Conservation (phyloP, 2,888 invertebrate genomes). For the Theristus sp. region DNA sequence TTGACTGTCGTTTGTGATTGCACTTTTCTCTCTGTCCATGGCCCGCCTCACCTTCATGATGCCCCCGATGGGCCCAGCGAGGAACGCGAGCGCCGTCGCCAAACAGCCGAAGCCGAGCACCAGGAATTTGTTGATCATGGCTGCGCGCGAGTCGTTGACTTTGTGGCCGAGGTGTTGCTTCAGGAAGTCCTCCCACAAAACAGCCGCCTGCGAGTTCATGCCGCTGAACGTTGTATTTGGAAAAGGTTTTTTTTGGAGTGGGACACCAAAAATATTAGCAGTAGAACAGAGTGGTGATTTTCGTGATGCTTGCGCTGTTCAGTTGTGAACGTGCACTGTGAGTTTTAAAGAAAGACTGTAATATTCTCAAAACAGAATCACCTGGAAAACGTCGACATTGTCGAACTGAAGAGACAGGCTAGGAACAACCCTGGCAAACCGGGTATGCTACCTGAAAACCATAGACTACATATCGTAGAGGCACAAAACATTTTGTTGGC, state of each 20-base stretch:
- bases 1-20: no score
- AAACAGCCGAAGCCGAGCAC: conserved; percentile 9
- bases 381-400: conserved; percentile 11
- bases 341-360: no score
- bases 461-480: no score
- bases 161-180: conserved; percentile 4
- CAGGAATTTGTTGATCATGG: conserved; percentile 6
- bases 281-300: no score
- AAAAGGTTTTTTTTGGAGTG: no score
- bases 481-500: background rate
- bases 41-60: conserved; percentile 12
- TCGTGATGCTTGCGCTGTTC: no score
- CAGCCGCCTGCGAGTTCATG: conserved; percentile 15
- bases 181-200: conserved; percentile 14
- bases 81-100: conserved; percentile 13
- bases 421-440: conserved; percentile 15
- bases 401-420: conserved; percentile 14
- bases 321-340: no score
- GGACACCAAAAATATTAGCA: no score
- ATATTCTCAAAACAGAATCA: background rate
- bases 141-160: background rate
- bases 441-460: conserved; percentile 11
- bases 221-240: conserved; percentile 14
- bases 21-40: background rate
- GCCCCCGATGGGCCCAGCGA: conserved; percentile 12